Conservation (phyloP, 1,140 invertebrate genomes). For the Papilio glaucus region DNA sequence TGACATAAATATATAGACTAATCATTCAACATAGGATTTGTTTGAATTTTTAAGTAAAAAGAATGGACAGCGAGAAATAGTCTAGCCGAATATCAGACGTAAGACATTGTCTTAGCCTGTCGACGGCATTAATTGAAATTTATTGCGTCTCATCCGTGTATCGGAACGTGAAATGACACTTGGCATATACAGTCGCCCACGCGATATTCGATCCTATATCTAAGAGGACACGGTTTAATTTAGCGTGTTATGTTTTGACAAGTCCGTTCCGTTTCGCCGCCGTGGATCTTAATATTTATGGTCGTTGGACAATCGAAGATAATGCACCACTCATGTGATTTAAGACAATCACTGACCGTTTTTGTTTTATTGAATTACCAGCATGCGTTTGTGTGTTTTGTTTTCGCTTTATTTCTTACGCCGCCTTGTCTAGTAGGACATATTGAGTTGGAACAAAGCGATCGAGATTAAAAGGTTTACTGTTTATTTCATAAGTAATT, state of each 20-base stretch:
- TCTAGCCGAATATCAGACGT: slow-evolving; percentile 70
- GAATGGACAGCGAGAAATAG: slow-evolving; percentile 53
- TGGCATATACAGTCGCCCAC: slow-evolving; percentile 36
- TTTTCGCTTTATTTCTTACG: slow-evolving; percentile 33
- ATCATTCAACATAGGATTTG: too few species aligned
- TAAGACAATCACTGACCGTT: slow-evolving; percentile 73
- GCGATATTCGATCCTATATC: slow-evolving; percentile 52
- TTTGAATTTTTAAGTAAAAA: slow-evolving; percentile 40
- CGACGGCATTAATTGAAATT: slow-evolving; percentile 79
- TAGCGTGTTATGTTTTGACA: slow-evolving; percentile 40
- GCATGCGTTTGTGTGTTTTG: slow-evolving; percentile 42
- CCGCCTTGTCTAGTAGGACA: slow-evolving; percentile 6
- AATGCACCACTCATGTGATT: slow-evolving; percentile 78
- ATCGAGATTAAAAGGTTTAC: slow-evolving; percentile 2
- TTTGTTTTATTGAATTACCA: slow-evolving; percentile 76
- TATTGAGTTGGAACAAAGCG: not conserved
- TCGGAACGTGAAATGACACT: slow-evolving; percentile 62
- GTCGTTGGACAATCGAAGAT: slow-evolving; percentile 78
- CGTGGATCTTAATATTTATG: slow-evolving; percentile 63
- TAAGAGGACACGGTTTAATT: slow-evolving; percentile 43
- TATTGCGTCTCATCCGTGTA: slow-evolving; percentile 70
- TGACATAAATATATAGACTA: too few species aligned
- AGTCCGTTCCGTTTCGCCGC: slow-evolving; percentile 54
- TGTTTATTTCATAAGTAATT: not conserved
- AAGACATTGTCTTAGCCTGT: slow-evolving; percentile 72